phyloP scores from a whole-genome alignment of 2,113 vertebrate genomes.

The Erythrolamprus reginae region DNA sequence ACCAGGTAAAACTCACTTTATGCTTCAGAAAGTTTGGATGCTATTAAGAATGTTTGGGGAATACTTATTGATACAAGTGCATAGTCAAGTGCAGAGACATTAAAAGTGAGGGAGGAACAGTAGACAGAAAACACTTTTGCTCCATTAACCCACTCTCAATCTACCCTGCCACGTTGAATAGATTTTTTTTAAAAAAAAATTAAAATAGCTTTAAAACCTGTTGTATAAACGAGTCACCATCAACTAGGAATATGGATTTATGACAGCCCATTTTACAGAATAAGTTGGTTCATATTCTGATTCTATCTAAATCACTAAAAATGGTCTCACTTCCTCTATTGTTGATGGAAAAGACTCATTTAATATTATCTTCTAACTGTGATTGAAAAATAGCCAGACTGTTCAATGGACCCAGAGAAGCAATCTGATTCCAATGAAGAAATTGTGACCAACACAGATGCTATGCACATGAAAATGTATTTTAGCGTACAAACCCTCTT shows the following conservation, averaged over 20 bases:
- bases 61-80: slow-evolving; percentile 3
- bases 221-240: background rate
- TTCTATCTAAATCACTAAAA: background rate
- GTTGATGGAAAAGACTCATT: background rate
- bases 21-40: slow-evolving; percentile 27
- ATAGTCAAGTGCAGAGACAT: background rate
- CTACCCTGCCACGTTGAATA: background rate
- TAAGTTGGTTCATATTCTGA: background rate
- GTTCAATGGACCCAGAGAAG: background rate
- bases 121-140: background rate
- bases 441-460: background rate
- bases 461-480: background rate
- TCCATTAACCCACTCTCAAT: background rate
- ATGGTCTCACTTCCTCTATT: background rate
- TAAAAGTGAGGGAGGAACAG: background rate
- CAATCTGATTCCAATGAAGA: background rate
- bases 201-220: background rate
- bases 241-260: slow-evolving; percentile 11
- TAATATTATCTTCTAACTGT: background rate
- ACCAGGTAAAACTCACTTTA: slow-evolving; percentile 27
- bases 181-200: background rate
- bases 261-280: background rate
- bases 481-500: background rate
- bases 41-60: slow-evolving; percentile 5
- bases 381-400: background rate